A percentile compares a stretch with the other conserved stretches of the same genome.
Evolutionary conservation across 2,888 invertebrate species (phyloP).

Genomic region (Allolobophora icterica): DNA sequence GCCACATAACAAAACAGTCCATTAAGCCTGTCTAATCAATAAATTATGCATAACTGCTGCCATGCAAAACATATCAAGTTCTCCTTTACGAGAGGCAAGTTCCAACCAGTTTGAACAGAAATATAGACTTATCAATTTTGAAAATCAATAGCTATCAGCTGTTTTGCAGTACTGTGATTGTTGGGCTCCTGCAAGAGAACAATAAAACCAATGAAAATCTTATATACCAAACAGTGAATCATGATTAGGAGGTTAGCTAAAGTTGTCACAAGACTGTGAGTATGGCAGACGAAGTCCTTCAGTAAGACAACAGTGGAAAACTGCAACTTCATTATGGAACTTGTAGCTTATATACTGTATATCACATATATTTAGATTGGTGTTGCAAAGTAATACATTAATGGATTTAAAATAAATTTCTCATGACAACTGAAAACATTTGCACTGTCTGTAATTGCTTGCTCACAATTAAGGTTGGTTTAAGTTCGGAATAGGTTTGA

Average conservation of each 20-base stretch:
- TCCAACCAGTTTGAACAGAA: too few relatives aligned
- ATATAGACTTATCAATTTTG: too few relatives aligned
- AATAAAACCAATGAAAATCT: too few relatives aligned
- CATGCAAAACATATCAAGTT: too few relatives aligned
- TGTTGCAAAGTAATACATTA: background rate
- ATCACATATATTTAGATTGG: background rate
- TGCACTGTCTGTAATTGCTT: background rate
- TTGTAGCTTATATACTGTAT: background rate
- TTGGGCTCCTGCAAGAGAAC: too few relatives aligned
- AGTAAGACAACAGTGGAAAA: background rate
- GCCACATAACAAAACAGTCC: too few relatives aligned
- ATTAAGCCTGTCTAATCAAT: too few relatives aligned
- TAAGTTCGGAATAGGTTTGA: conserved; percentile 75
- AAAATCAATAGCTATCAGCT: too few relatives aligned
- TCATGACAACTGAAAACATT: background rate
- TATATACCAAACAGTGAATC: too few relatives aligned
- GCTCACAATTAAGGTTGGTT: conserved; percentile 72
- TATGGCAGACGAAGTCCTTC: background rate
- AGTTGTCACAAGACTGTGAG: background rate
- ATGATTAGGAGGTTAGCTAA: background rate
- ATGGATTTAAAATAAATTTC: background rate
- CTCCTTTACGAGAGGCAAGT: too few relatives aligned
- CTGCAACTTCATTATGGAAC: background rate
- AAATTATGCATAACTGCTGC: too few relatives aligned
- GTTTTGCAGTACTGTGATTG: too few relatives aligned